Conservation (phyloP, 2,888 invertebrate genomes). For the Yponomeuta evonymella region DNA sequence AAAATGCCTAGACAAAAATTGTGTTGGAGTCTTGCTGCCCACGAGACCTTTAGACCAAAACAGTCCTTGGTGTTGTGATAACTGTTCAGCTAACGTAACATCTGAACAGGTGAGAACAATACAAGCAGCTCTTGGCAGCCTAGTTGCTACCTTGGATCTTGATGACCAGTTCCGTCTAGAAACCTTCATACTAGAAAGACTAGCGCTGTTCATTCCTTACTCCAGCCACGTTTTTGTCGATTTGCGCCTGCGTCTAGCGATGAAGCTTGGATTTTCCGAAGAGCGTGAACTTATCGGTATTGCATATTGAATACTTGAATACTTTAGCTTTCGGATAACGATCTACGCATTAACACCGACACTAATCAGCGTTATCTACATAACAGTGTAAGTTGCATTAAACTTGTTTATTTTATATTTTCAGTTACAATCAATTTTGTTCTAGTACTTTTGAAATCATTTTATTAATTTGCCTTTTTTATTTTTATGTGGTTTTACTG, state of each 20-base stretch:
- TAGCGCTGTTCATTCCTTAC: slow-evolving; percentile 52
- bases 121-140: slow-evolving; percentile 70
- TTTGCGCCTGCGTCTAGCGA: slow-evolving; percentile 45
- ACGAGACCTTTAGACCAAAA: slow-evolving; percentile 57
- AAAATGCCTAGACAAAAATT: slow-evolving; percentile 67
- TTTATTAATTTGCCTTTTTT: too few relatives aligned
- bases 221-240: slow-evolving; percentile 60
- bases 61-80: slow-evolving; percentile 75
- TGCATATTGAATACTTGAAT: slow-evolving; percentile 8
- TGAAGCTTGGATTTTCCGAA: slow-evolving; percentile 47
- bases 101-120: slow-evolving; percentile 60
- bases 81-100: slow-evolving; percentile 55
- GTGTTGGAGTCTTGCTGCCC: slow-evolving; percentile 73
- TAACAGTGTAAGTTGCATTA: background rate
- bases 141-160: slow-evolving; percentile 64
- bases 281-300: slow-evolving; percentile 51
- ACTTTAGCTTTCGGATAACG: background rate
- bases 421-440: background rate
- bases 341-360: background rate
- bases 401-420: background rate
- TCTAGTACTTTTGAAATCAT: too few relatives aligned
- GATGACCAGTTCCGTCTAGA: slow-evolving; percentile 66
- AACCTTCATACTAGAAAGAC: slow-evolving; percentile 41
- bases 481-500: too few relatives aligned
- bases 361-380: background rate